These are phyloP conservation scores for Neomorphus geoffroyi DNA, from an alignment of 2,797 vertebrate species.

Conservation along the genomic window DNA sequence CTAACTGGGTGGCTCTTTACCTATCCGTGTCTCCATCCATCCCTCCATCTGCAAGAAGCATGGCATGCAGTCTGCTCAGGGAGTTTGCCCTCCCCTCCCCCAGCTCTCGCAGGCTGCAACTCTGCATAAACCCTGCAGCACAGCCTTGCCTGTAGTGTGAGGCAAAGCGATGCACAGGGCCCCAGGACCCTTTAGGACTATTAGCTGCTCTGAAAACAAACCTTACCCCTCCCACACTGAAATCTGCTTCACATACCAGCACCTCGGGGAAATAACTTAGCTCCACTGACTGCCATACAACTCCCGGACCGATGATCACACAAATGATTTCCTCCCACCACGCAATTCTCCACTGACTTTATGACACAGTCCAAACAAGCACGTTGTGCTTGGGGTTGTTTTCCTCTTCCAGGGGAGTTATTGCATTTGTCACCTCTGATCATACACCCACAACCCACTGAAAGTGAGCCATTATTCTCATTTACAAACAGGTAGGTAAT, in stretches of 20 bases:
- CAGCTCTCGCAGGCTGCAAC: background rate
- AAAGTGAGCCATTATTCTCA: conserved; percentile 51
- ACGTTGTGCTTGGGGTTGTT: accelerated
- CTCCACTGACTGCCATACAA: background rate
- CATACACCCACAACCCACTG: background rate
- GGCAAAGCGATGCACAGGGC: background rate
- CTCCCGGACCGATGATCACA: background rate
- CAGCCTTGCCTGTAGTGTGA: background rate
- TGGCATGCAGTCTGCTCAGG: accelerated
- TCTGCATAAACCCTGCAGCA: background rate
- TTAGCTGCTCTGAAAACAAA: conserved; percentile 13
- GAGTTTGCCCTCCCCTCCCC: background rate
- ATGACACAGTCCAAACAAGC: background rate
- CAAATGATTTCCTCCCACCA: background rate
- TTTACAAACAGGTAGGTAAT: conserved; percentile 66
- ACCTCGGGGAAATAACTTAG: background rate
- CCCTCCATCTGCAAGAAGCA: background rate
- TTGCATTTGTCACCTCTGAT: conserved; percentile 48
- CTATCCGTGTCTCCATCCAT: background rate
- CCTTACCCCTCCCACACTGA: background rate
- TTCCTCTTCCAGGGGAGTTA: background rate
- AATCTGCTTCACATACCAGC: background rate
- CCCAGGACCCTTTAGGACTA: background rate
- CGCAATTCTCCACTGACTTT: background rate
- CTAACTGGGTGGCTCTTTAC: background rate